Conservation (phyloP, 2,888 invertebrate species). For the Meiosimyza decipiens region DNA sequence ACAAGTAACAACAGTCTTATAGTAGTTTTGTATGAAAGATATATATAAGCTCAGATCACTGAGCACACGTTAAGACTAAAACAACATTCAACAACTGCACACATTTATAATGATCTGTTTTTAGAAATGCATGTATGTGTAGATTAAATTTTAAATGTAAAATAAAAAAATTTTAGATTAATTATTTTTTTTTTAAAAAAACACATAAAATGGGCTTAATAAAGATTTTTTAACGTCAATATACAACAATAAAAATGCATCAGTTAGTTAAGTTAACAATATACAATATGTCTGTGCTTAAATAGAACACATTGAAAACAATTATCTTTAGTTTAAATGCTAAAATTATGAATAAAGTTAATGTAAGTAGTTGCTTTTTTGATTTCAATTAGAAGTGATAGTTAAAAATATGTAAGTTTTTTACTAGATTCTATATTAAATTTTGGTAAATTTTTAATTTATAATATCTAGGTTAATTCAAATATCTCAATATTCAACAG, state of each 20-base stretch:
- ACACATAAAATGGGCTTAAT: no score
- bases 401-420: neutral
- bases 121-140: no score
- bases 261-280: no score
- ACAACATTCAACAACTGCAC: conserved; percentile 1
- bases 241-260: no score
- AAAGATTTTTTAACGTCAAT: no score
- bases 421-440: conserved; percentile 5
- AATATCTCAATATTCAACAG: neutral
- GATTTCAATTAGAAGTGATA: neutral
- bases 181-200: no score
- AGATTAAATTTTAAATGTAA: no score
- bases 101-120: neutral
- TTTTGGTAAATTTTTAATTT: conserved; percentile 1
- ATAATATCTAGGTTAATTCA: neutral
- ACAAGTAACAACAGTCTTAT: conserved; percentile 31
- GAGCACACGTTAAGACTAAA: neutral
- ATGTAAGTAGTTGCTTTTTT: neutral
- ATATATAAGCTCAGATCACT: neutral
- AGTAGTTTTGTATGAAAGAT: conserved; percentile 15
- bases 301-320: no score
- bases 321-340: no score
- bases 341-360: no score
- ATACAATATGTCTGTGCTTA: no score
- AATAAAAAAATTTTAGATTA: no score